Evolutionary conservation across 2,888 invertebrate species (phyloP).

Genomic region (Drosophila quinaria): DNA sequence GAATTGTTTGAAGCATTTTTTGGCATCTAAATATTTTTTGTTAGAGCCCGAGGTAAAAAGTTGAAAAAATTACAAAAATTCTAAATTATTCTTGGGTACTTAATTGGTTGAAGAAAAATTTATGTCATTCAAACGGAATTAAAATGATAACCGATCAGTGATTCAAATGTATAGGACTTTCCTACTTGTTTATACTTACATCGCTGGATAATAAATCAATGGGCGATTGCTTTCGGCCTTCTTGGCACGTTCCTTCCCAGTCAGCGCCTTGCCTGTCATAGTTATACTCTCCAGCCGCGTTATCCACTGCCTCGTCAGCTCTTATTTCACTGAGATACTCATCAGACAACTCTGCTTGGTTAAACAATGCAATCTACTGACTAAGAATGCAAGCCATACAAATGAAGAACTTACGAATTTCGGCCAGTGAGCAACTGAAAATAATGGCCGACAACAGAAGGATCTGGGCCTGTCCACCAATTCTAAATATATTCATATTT

Average conservation of each 20-base stretch:
- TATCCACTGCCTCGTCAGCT: constrained; percentile 28
- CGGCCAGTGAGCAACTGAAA: background rate
- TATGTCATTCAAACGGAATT: too few relatives aligned
- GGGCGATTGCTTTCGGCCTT: constrained; percentile 56
- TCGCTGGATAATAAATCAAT: constrained; percentile 36
- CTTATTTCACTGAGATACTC: constrained; percentile 39
- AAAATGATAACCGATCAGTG: too few relatives aligned
- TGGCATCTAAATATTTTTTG: too few relatives aligned
- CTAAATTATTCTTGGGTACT: too few relatives aligned
- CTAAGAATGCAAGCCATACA: background rate
- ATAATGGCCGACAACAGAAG: background rate
- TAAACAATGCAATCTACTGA: background rate
- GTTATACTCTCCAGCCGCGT: constrained; percentile 56
- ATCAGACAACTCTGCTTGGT: constrained; percentile 29
- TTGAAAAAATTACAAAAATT: too few relatives aligned
- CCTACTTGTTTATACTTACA: constrained; percentile 35
- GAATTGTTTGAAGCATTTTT: too few relatives aligned
- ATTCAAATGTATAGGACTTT: too few relatives aligned
- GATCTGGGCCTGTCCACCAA: background rate
- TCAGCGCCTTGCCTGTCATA: constrained; percentile 64
- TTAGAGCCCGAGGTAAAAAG: too few relatives aligned
- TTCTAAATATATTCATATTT: background rate
- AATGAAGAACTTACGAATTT: constrained; percentile 14
- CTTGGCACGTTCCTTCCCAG: constrained; percentile 56
- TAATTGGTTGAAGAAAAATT: too few relatives aligned